Evolutionary conservation across 2,888 invertebrate species (phyloP), one percentile per base, ranked within the genome.

Genomic region (Rhamphomyia laevipes): DNA sequence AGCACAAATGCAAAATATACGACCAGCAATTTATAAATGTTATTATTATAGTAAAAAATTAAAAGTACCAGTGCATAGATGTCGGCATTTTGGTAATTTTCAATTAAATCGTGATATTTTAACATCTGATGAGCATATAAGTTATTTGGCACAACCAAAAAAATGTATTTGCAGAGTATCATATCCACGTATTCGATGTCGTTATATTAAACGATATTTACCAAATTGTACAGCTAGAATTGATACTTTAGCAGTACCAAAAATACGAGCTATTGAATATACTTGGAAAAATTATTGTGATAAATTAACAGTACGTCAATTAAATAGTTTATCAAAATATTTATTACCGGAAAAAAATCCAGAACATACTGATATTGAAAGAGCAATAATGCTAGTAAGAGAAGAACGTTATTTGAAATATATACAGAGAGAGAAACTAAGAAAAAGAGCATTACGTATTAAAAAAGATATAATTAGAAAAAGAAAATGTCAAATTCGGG

Each of bases 81-180:
- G 70, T 48, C 59, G 62, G 45, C 69, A 68, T 49, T 54, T 58
- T 0, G 68, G 63, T 3, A 62, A 65, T 50, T 60, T 67, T 3
- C 60, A 64, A 11, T 58, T 68, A 18, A 65, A 68, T 48, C 60
- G 68, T 11, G 66, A 67, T 55, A 59, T 67, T 41, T 51, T 70
- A 2, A 63, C 64, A 1, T 55, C 59, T n/a, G 57, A 61, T 40
- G 68, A 70, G 23, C 66, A 70, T 51, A 58, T 65, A 0, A 63
- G 62, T 37, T 62, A 58, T 47, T 49, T 70, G 41, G 61, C 68
- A 3, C 63, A 63, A 2, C 70, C 70, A 9, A 66, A 63, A 15
- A n/a, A n/a, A 17, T 37, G 7, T 4, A 21, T 9, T 41, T 33
- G 21, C 9, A n/a, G 35, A n/a, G 17, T 17, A 5, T 2, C n/a